These are phyloP conservation scores for Lepus europaeus DNA, from an alignment of 2,113 vertebrate genomes.

Conservation along the genomic window DNA sequence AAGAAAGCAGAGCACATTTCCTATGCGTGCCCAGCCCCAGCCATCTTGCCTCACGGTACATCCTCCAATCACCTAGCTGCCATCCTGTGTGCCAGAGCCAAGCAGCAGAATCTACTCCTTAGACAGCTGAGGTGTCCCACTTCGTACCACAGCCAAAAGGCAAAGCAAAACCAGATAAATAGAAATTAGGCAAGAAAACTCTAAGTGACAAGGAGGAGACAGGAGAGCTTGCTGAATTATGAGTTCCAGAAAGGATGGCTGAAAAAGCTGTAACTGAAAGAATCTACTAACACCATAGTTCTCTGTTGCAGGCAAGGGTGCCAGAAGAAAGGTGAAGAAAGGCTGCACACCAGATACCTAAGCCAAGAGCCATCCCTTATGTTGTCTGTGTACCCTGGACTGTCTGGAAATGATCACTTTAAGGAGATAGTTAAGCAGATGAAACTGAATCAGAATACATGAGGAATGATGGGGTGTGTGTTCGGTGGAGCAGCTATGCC, in stretches of 20 bases:
- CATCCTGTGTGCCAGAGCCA: fast-evolving
- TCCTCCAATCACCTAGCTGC: not conserved
- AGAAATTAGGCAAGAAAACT: not conserved
- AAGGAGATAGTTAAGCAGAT: not conserved
- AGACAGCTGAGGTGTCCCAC: not conserved
- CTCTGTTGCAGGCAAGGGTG: not conserved
- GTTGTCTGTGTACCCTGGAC: not conserved
- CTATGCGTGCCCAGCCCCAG: not conserved
- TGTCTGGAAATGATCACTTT: not conserved
- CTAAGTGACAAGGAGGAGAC: not conserved
- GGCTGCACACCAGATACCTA: too few species aligned
- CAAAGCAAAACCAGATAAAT: not conserved
- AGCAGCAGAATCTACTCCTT: not conserved
- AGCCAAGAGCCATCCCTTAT: fast-evolving
- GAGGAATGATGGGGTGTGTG: too few species aligned
- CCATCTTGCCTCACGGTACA: not conserved
- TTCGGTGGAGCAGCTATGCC: too few species aligned
- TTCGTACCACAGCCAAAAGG: not conserved
- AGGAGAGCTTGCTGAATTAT: not conserved
- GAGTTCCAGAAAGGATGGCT: not conserved
- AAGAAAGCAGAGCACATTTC: not conserved
- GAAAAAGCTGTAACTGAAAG: not conserved
- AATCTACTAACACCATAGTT: fast-evolving
- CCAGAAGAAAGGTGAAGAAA: not conserved
- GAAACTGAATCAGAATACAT: not conserved